Evolutionary conservation across 2,113 vertebrate genomes (phyloP).

Genomic region (Phasianus colchicus): DNA sequence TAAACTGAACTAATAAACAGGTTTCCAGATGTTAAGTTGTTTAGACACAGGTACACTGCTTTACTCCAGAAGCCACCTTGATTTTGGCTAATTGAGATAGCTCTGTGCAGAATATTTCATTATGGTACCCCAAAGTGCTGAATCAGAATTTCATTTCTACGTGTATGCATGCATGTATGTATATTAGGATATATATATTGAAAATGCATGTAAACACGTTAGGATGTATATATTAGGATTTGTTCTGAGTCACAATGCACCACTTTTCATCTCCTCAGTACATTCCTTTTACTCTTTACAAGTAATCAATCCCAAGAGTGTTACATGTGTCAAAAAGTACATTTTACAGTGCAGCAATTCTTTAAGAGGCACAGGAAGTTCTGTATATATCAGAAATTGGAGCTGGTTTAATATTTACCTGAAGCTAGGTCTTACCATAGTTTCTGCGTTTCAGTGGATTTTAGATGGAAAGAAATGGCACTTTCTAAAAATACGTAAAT

Average conservation of each 20-base stretch:
- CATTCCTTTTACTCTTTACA: background rate
- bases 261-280: background rate
- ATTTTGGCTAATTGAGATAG: background rate
- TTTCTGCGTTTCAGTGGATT: background rate
- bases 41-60: background rate
- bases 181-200: too few relatives aligned
- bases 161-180: background rate
- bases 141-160: background rate
- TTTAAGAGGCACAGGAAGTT: background rate
- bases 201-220: too few relatives aligned
- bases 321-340: background rate
- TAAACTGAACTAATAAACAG: background rate
- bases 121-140: fast-evolving
- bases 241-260: background rate
- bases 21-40: background rate
- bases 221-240: background rate
- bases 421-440: background rate
- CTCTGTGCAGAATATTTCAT: background rate
- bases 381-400: background rate
- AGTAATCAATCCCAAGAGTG: background rate
- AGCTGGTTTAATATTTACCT: background rate
- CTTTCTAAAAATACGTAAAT: background rate
- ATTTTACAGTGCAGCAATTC: background rate
- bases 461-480: background rate
- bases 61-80: background rate